Evolutionary conservation across 2,888 invertebrate species (phyloP).

Genomic region (Philopedon plagiatum): DNA sequence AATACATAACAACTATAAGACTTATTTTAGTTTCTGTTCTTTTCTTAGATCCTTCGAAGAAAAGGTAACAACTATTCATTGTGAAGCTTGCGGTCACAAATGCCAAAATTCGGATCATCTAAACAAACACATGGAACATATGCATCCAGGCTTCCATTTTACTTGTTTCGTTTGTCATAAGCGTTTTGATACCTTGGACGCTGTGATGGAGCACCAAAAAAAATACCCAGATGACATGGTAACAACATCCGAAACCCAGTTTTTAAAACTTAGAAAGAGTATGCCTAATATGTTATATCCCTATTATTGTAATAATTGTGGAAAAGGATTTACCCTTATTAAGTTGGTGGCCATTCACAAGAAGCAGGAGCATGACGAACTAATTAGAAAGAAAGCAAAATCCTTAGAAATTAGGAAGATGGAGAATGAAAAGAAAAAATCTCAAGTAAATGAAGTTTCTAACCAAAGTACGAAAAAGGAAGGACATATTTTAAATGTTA

Average conservation of each 20-base stretch:
- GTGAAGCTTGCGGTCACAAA: constrained; percentile 3
- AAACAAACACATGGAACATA: neutral
- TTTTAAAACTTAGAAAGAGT: constrained; percentile 21
- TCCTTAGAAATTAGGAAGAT: neutral
- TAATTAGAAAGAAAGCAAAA: neutral
- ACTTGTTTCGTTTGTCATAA: constrained; percentile 3
- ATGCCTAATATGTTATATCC: neutral
- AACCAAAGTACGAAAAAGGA: neutral
- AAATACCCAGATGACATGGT: neutral
- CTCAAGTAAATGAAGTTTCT: neutral
- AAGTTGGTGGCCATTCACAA: neutral
- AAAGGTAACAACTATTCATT: neutral
- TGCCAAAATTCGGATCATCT: neutral
- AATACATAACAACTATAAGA: neutral
- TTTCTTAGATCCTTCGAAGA: neutral
- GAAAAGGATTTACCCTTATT: constrained; percentile 22
- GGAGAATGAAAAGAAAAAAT: too few relatives aligned
- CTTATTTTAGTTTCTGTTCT: neutral
- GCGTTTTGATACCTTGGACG: neutral
- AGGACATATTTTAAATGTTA: neutral
- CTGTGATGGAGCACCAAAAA: neutral
- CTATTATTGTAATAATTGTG: constrained; percentile 29
- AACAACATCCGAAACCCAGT: constrained; percentile 3
- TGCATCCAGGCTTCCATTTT: constrained; percentile 5
- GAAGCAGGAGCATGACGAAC: neutral